A percentile compares a stretch with the other conserved stretches of the same genome.
Evolutionary conservation across 1,140 invertebrate species (phyloP).

Genomic region (Sinella curviseta): DNA sequence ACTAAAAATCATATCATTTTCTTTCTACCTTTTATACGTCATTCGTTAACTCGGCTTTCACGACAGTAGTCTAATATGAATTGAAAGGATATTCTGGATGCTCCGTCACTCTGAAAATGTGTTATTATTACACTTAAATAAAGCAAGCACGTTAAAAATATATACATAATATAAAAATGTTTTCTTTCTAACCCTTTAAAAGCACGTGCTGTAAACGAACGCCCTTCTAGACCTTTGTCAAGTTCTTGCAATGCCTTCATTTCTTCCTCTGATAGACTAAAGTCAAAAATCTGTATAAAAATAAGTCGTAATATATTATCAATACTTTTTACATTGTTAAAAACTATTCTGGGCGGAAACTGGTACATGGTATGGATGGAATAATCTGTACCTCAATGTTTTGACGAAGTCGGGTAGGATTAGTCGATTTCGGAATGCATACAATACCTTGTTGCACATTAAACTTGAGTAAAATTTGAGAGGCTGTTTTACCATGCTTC

Average conservation of each 20-base stretch:
- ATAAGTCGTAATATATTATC: neutral
- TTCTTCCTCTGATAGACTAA: neutral
- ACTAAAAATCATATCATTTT: too few relatives aligned
- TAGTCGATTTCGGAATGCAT: conserved; percentile 52
- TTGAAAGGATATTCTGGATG: conserved; percentile 6
- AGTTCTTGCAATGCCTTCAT: neutral
- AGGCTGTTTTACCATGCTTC: conserved; percentile 50
- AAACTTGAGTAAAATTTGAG: conserved; percentile 54
- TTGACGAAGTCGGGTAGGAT: conserved; percentile 33
- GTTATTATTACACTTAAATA: neutral
- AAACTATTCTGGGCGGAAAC: neutral
- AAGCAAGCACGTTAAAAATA: neutral
- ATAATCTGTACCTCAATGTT: neutral
- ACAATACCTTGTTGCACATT: conserved; percentile 49
- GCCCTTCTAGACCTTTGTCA: neutral
- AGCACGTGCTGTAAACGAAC: neutral
- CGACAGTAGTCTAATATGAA: too few relatives aligned
- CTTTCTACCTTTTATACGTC: too few relatives aligned
- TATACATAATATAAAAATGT: neutral
- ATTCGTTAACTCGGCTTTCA: too few relatives aligned
- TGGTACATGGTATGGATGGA: neutral
- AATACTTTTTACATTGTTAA: neutral
- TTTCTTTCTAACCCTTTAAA: neutral
- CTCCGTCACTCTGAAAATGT: neutral
- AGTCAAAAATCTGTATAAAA: neutral